phyloP scores from a whole-genome alignment of 2,888 invertebrate species.

The Epinotia demarniana region DNA sequence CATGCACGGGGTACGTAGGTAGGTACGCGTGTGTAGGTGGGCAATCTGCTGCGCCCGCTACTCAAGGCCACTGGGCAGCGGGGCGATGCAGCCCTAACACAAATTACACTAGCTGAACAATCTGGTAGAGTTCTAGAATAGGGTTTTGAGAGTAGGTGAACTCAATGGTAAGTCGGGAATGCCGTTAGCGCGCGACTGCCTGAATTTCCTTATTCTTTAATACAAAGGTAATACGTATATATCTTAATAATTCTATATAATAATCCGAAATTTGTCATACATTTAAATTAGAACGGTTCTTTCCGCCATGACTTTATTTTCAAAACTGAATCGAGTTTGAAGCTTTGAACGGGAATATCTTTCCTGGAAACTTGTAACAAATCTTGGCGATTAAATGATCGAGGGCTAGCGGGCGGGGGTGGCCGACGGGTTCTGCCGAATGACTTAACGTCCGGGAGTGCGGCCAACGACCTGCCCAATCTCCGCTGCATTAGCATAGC shows the following conservation, averaged over 20 bases:
- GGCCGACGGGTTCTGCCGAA: conserved; percentile 79
- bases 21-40: conserved; percentile 51
- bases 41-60: conserved; percentile 45
- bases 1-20: conserved; percentile 46
- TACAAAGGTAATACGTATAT: too few relatives aligned
- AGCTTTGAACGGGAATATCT: conserved; percentile 46
- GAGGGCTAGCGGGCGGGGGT: conserved; percentile 72
- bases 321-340: not conserved
- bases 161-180: not conserved
- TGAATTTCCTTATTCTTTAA: too few relatives aligned
- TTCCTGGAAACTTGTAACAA: conserved; percentile 39
- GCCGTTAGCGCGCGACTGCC: not conserved
- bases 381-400: conserved; percentile 51
- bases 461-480: conserved; percentile 85
- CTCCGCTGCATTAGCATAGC: conserved; percentile 85
- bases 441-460: conserved; percentile 82
- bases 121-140: conserved; percentile 9
- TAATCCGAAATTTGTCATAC: not conserved
- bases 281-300: not conserved
- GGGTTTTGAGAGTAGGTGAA: conserved; percentile 18
- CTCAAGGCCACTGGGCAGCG: conserved; percentile 79
- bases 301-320: not conserved
- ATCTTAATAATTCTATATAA: too few relatives aligned
- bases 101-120: conserved; percentile 54
- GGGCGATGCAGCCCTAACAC: conserved; percentile 65